Base-by-base conservation (phyloP, 2,113 vertebrate genomes). In the Anolis carolinensis region DNA sequence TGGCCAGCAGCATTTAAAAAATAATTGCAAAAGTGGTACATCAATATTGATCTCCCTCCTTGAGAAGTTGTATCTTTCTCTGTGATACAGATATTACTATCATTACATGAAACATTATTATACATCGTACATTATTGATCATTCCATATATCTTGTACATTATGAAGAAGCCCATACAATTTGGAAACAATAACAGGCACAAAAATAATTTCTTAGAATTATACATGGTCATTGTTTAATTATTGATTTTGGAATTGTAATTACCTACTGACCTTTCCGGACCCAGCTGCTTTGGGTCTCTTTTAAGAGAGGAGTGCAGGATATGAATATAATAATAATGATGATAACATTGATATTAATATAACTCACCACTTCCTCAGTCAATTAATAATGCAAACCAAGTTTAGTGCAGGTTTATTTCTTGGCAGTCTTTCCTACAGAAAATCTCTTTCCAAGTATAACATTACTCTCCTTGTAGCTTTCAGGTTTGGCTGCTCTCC, bases 171-270 rank as follows among this genome's bases (percentile, higher is more conserved):
- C 11, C 25, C 30, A 67, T 67, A 67, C 8, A 67, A 10, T 68
- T 68, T 68, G 25, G 27, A 10, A 10, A 6, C 27, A 30, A 9
- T 30, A 30, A 55, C 82, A 93, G 89, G 25, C 77, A 79, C 86
- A 63, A 68, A 25, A 81, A 59, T 59, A 91, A 86, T 77, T 50
- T 55, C 4, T 10, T 39, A 44, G 65, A 88, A 70, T 59, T 11
- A 0, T 79, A 91, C 88, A 90, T 86, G 88, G 86, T 81, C 74
- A 86, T 83, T 71, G 79, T 82, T 78, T 90, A 73, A 36, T 67
- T 79, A 86, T 86, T 79, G 90, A 70, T 78, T 48, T 36, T 62
- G 39, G 39, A 44, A 44, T 44, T 44, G 14, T 10, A 30, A 59
- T 59, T 39, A 79, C 16, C 32, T 50, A 34, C n/a, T 23, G 20